phyloP scores from a whole-genome alignment of 2,888 invertebrate genomes.

The Anagyrus pseudococci region DNA sequence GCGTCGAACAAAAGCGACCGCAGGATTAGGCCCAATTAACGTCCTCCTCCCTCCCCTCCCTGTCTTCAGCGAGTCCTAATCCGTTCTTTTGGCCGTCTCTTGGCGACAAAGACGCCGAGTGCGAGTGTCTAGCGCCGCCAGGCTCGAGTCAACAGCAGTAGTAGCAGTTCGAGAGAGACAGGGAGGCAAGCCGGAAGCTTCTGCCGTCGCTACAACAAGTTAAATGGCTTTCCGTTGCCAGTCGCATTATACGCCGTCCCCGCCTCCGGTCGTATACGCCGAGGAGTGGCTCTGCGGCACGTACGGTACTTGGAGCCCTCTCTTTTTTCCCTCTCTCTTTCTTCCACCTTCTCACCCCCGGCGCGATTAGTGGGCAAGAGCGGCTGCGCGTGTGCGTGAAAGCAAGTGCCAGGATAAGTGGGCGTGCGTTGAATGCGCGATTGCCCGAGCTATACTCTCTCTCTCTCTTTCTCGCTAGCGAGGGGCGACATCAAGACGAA shows the following conservation, averaged over 20 bases:
- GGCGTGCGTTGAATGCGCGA: slow-evolving; percentile 1
- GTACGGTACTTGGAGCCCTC: too few relatives aligned
- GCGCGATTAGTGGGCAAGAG: background rate
- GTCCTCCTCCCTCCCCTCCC: background rate
- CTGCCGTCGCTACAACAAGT: slow-evolving; percentile 37
- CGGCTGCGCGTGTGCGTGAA: background rate
- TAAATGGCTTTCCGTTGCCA: slow-evolving; percentile 41
- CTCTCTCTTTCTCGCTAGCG: too few relatives aligned
- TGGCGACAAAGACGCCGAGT: background rate
- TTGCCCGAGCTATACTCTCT: too few relatives aligned
- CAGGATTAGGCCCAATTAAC: background rate
- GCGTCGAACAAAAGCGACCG: background rate
- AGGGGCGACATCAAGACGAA: too few relatives aligned
- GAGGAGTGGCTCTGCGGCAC: slow-evolving; percentile 13
- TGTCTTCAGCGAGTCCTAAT: background rate
- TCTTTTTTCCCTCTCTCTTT: background rate
- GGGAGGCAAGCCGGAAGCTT: slow-evolving; percentile 39
- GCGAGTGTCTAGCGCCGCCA: background rate
- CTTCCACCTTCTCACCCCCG: background rate
- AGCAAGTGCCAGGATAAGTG: background rate
- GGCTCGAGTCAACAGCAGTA: background rate
- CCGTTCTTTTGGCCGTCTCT: background rate
- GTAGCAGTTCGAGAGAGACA: background rate
- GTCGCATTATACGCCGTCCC: slow-evolving; percentile 34
- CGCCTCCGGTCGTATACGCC: background rate